Base-by-base conservation (phyloP, 2,888 invertebrate genomes). In the Proisotoma minuta region DNA sequence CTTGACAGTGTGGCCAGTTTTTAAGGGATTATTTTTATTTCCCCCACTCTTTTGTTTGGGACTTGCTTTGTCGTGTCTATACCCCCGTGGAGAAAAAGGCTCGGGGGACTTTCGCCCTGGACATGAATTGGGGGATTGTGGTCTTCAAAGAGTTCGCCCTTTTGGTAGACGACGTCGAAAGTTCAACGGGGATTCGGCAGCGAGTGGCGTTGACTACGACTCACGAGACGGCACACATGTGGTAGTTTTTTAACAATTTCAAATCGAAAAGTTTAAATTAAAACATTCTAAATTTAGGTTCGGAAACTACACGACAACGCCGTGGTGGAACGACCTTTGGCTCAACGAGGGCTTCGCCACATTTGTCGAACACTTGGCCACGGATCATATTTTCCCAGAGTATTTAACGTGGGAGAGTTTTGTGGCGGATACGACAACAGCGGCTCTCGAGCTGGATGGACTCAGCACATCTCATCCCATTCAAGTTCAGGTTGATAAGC, bases 61-160 rank as follows among this genome's bases (percentile, higher is more conserved):
- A n/a, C n/a, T n/a, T 80, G 1, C 50, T 67, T n/a, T 67, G 73
- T 20, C 63, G 73, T 1, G 72, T 72, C n/a, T 74, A 71, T 54
- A 73, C 74, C 18, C 80, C 82, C 1, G 75, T 77, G 0, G 82
- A 82, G 24, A 82, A 82, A 75, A 79, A 78, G 66, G 79, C 80
- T 43, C 81, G 82, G 66, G 83, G 82, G 23, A 66, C 75, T 57
- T 84, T 81, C 77, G 82, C 82, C 39, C 75, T 84, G 29, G 80
- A 82, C 67, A 79, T 82, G 15, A 84, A 84, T 75, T 84, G 83
- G 83, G 84, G 84, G 2, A 75, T 84, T 28, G 79, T 83, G 15
- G 81, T 82, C 0, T 83, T 81, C 75, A 75, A 82, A 18, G 83
- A 84, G 72, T 80, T 79, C 8, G 78, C 78, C 12, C 75, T 83